phyloP scores from a whole-genome alignment of 2,888 invertebrate species.

The Drosophila infuscata region DNA sequence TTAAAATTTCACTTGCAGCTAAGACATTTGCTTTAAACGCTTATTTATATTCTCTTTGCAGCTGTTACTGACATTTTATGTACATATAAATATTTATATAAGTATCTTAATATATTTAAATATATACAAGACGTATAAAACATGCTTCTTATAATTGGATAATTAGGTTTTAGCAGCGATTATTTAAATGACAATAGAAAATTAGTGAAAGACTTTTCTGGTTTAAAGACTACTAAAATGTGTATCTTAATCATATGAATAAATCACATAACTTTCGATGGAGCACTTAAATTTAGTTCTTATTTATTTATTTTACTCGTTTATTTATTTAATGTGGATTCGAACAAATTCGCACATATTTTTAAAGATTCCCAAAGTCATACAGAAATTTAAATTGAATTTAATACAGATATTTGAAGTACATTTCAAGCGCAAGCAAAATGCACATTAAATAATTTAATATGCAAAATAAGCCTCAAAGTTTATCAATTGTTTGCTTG shows the following conservation, averaged over 20 bases:
- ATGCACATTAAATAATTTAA: not conserved
- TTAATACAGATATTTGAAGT: too few relatives aligned
- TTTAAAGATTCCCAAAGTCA: too few relatives aligned
- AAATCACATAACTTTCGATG: not conserved
- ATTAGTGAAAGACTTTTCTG: not conserved
- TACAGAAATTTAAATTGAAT: too few relatives aligned
- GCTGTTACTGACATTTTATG: not conserved
- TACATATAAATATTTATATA: not conserved
- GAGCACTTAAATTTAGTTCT: not conserved
- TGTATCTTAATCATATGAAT: not conserved
- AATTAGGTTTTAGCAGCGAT: not conserved
- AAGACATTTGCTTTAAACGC: slow-evolving; percentile 15
- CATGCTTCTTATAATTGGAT: not conserved
- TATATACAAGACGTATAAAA: not conserved
- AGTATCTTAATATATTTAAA: not conserved
- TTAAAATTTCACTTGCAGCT: slow-evolving; percentile 26
- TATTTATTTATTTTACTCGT: not conserved
- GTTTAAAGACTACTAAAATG: not conserved
- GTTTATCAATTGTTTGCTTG: slow-evolving; percentile 1
- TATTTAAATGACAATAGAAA: not conserved
- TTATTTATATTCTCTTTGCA: not conserved
- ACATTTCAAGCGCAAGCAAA: not conserved
- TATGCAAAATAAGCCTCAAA: not conserved
- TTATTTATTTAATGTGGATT: not conserved
- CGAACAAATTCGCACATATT: too few relatives aligned